Conservation (phyloP, 2,113 vertebrate species). For the Papio anubis region DNA sequence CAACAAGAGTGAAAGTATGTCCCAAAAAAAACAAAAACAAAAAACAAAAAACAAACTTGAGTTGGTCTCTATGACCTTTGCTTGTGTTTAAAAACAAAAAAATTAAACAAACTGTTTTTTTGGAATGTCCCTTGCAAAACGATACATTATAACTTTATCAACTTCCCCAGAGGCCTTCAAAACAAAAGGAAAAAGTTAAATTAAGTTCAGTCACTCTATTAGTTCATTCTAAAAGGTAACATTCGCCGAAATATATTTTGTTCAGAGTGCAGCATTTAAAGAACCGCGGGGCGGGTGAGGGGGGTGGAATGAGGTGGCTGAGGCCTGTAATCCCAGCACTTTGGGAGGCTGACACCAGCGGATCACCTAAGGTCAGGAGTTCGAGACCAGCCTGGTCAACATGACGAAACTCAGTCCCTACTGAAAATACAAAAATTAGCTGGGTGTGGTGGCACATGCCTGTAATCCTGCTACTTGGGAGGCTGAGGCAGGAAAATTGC, state of each 20-base stretch:
- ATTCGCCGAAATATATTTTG: accelerated
- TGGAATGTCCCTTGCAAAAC: slow-evolving; percentile 41
- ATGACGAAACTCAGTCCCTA: too few species aligned
- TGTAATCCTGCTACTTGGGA: too few species aligned
- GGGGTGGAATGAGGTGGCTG: too few species aligned
- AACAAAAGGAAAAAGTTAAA: slow-evolving; percentile 39
- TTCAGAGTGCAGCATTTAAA: neutral
- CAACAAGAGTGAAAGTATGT: too few species aligned
- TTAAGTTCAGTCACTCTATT: neutral
- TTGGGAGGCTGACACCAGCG: too few species aligned
- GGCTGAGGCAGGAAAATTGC: too few species aligned
- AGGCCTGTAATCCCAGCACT: too few species aligned
- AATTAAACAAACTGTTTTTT: slow-evolving; percentile 2
- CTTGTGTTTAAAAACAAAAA: neutral
- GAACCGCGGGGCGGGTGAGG: too few species aligned
- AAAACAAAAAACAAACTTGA: neutral
- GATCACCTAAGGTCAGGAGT: too few species aligned
- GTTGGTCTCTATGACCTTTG: slow-evolving; percentile 44
- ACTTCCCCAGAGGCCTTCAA: slow-evolving; percentile 42
- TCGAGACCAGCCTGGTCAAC: too few species aligned
- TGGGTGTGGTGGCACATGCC: too few species aligned
- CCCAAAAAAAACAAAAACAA: neutral
- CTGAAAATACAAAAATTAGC: too few species aligned
- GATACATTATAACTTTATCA: slow-evolving; percentile 61
- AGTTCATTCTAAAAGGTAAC: neutral